A percentile compares a stretch with the other conserved stretches of the same genome.
Evolutionary conservation across 2,113 vertebrate genomes (phyloP).

Genomic region (Paradoxurus hermaphroditus): DNA sequence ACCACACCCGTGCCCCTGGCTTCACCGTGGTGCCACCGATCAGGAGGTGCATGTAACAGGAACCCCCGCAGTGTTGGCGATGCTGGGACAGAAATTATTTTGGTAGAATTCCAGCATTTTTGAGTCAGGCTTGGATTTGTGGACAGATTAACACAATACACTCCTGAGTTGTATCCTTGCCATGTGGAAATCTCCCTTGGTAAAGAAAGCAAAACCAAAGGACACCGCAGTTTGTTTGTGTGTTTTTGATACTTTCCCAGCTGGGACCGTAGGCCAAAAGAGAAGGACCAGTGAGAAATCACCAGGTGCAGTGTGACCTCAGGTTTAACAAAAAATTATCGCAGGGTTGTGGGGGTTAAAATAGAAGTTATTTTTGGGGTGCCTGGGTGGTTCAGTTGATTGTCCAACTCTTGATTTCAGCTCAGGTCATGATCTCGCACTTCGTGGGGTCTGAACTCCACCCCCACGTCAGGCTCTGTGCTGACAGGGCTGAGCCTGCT

Average conservation of each 20-base stretch:
- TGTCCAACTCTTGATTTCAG: too few relatives aligned
- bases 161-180: background rate
- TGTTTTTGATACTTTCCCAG: background rate
- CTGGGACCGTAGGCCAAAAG: background rate
- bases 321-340: background rate
- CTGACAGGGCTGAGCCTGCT: too few relatives aligned
- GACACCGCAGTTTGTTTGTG: background rate
- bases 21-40: background rate
- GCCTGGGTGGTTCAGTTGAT: too few relatives aligned
- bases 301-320: fast-evolving
- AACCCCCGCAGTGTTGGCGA: background rate
- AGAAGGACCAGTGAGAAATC: fast-evolving
- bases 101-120: background rate
- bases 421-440: too few relatives aligned
- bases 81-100: too few relatives aligned
- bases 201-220: background rate
- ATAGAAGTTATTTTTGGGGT: background rate
- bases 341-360: background rate
- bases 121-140: background rate
- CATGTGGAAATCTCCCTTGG: background rate
- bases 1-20: background rate
- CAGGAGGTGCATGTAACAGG: background rate
- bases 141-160: too few relatives aligned
- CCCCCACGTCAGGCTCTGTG: too few relatives aligned
- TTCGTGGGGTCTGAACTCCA: too few relatives aligned